phyloP scores from a whole-genome alignment of 92 coral and sea anemone species.

The Porites rus region DNA sequence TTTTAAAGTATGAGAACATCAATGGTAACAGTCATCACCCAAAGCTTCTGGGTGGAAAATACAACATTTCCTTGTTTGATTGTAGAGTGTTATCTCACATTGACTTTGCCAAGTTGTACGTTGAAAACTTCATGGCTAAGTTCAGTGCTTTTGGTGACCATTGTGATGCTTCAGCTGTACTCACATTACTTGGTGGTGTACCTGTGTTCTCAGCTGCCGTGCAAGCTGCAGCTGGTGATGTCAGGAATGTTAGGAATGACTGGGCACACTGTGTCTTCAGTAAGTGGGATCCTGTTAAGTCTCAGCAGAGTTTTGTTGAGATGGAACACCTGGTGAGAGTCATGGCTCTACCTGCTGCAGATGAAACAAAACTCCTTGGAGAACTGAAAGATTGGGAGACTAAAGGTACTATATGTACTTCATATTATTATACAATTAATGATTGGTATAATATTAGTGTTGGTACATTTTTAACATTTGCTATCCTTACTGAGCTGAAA shows the following conservation, averaged over 20 bases:
- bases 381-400: constrained; percentile 45
- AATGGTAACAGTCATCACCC: constrained; percentile 42
- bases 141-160: constrained; percentile 58
- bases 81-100: constrained; percentile 43
- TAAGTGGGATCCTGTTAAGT: constrained; percentile 47
- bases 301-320: constrained; percentile 16
- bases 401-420: constrained; percentile 19
- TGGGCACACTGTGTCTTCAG: constrained; percentile 70
- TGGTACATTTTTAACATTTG: no score
- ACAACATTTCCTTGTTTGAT: constrained; percentile 21
- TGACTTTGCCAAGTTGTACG: constrained; percentile 58
- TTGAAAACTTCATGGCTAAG: constrained; percentile 54
- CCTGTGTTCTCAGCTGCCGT: constrained; percentile 48
- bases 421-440: no score
- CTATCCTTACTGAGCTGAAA: no score
- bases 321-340: constrained; percentile 32
- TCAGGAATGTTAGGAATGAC: constrained; percentile 48
- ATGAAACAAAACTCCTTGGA: constrained; percentile 23
- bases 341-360: constrained; percentile 21
- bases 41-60: constrained; percentile 16
- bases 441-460: no score
- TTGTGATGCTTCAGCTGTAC: constrained; percentile 70
- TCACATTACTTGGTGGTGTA: constrained; percentile 47
- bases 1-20: constrained; percentile 22
- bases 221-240: constrained; percentile 54